Base-by-base conservation (phyloP, 2,113 vertebrate genomes). In the Otolemur garnettii region DNA sequence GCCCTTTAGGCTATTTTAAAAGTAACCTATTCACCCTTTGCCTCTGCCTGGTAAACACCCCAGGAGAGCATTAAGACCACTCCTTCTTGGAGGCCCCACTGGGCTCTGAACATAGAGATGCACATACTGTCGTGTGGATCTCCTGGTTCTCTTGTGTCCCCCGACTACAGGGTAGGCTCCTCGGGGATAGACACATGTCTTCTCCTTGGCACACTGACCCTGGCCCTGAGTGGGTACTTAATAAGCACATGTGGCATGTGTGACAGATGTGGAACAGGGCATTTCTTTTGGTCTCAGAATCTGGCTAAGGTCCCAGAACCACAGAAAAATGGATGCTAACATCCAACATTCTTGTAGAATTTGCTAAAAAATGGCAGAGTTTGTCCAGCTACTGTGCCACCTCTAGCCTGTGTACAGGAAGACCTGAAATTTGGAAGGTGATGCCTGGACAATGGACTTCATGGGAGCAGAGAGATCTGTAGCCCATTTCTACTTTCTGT, bases 201-300 rank as follows among this genome's bases (percentile, higher is more conserved):
- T 87, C 33, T 38, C 60, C 59, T 68, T 11, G 28, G 21, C 24
- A 59, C 38, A 26, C 6, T 24, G 21, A 50, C 3, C 17, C 60
- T 55, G 38, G 45, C 38, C 13, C 33, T 53, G 14, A 77, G 42
- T 28, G 53, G 72, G 55, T 66, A 38, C 24, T 10, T 68, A 75
- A 28, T 14, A 11, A 74, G n/a, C 13, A 19, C 21, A 14, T 53
- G 13, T 74, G 11, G 2, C 75, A 81, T 57, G 24, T 28, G 17
- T 74, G 64, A 35, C 17, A 33, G 86, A 26, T 26, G 18, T 45
- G 55, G 42, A 71, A 35, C 22, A 4, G 57, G 71, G 19, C 66
- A 71, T 69, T 82, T 69, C 33, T 12, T 91, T 87, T 69, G 33
- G 33, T 50, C 75, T 87, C 59, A 18, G 75, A 96, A 87, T 91